These are phyloP conservation scores for Rissa tridactyla DNA, from an alignment of 2,113 vertebrate species.

Conservation along the genomic window DNA sequence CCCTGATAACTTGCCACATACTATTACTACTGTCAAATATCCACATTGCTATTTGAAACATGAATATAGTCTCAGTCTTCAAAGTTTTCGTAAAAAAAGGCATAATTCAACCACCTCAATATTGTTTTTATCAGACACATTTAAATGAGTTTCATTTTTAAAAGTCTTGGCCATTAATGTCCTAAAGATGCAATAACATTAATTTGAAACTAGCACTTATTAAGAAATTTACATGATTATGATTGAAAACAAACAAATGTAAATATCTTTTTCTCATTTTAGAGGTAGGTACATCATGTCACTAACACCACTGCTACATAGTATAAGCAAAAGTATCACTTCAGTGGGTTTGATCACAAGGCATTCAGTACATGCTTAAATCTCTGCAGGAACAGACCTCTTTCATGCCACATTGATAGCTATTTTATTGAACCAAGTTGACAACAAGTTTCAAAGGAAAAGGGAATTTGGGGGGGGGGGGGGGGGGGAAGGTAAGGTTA, in stretches of 20 bases:
- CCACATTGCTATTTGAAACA: neutral
- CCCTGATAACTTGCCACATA: neutral
- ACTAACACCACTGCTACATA: neutral
- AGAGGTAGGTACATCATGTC: neutral
- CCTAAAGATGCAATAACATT: neutral
- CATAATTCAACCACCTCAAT: neutral
- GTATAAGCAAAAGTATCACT: neutral
- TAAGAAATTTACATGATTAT: neutral
- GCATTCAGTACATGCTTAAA: neutral
- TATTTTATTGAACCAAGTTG: neutral
- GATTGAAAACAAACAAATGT: neutral
- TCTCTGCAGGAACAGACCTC: neutral
- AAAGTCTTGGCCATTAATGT: neutral
- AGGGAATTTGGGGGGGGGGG: neutral
- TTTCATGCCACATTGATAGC: neutral
- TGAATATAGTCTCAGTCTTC: neutral
- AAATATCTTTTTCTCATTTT: neutral
- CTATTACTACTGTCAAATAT: neutral
- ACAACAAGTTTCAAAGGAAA: neutral
- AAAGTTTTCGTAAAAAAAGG: neutral
- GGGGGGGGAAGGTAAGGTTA: neutral
- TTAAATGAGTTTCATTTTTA: neutral
- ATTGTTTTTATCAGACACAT: neutral
- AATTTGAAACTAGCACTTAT: neutral
- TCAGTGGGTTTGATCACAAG: neutral